Conservation (phyloP, 2,797 vertebrate genomes). For the Esox lucius region DNA sequence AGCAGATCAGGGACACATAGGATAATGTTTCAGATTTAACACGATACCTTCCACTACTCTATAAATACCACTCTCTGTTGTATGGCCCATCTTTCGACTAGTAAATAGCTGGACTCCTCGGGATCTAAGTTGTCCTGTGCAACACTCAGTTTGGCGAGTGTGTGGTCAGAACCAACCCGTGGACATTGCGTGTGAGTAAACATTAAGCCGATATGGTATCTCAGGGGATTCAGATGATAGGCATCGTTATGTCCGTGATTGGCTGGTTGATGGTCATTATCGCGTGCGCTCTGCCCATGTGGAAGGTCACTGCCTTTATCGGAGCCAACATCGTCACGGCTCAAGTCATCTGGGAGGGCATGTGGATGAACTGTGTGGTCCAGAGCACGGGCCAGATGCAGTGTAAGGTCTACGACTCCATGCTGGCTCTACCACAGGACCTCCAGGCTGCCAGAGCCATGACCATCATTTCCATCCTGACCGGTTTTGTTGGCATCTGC, state of each 20-base stretch:
- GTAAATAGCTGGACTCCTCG: not conserved
- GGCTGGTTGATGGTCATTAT: constrained; percentile 73
- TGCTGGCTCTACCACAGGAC: constrained; percentile 73
- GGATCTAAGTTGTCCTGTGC: not conserved
- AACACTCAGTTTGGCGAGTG: not conserved
- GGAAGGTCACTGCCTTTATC: constrained; percentile 76
- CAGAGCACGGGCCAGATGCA: constrained; percentile 82
- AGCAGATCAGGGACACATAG: constrained; percentile 17
- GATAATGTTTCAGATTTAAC: constrained; percentile 42
- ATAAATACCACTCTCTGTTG: constrained; percentile 49
- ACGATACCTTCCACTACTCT: constrained; percentile 40
- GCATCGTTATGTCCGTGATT: constrained; percentile 56
- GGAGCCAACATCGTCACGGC: constrained; percentile 79
- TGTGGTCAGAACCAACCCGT: not conserved
- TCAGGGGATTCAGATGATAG: constrained; percentile 72
- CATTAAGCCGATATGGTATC: constrained; percentile 64
- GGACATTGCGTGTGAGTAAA: not conserved
- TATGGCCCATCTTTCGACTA: constrained; percentile 6
- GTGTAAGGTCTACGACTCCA: constrained; percentile 79
- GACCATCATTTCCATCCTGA: constrained; percentile 73
- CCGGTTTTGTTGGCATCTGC: constrained; percentile 65
- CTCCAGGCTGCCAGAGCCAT: constrained; percentile 77
- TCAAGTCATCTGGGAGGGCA: constrained; percentile 76
- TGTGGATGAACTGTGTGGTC: constrained; percentile 83
- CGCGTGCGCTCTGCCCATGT: constrained; percentile 73